A percentile compares a stretch with the other conserved stretches of the same genome.
Conservation (phyloP, 1,140 invertebrate genomes). For the Drosophila quadrilineata region DNA sequence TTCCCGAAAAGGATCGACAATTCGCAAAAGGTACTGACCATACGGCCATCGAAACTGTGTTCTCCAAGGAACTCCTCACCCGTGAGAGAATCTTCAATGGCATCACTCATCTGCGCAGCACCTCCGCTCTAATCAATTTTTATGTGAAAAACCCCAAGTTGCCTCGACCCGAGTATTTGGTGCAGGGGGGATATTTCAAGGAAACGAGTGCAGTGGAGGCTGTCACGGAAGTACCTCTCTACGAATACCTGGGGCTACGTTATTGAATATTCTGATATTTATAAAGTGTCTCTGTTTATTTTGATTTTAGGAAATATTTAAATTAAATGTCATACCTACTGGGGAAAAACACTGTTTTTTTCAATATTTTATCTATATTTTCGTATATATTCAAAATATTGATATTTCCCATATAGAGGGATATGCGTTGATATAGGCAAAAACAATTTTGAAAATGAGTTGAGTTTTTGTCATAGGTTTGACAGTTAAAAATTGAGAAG, state of each 20-base stretch:
- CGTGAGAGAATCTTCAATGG: slow-evolving; percentile 73
- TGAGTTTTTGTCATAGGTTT: no score
- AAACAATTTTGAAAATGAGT: no score
- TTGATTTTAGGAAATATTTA: no score
- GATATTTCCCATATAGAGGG: no score
- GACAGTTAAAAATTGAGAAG: no score
- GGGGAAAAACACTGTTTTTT: no score
- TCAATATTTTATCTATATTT: no score
- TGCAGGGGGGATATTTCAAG: slow-evolving; percentile 59
- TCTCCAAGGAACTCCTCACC: slow-evolving; percentile 67
- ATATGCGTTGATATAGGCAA: no score
- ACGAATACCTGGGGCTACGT: slow-evolving; percentile 60
- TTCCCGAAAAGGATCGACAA: slow-evolving; percentile 62
- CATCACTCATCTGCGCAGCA: slow-evolving; percentile 74
- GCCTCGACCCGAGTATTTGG: slow-evolving; percentile 58
- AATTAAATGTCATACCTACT: no score
- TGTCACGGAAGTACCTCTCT: slow-evolving; percentile 57
- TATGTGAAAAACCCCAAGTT: slow-evolving; percentile 59
- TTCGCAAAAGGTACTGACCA: slow-evolving; percentile 58
- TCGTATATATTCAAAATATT: no score
- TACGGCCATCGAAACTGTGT: slow-evolving; percentile 60
- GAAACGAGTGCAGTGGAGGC: slow-evolving; percentile 37
- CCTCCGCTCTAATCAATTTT: slow-evolving; percentile 61
- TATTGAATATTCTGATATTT: no score
- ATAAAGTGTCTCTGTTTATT: no score